phyloP scores from a whole-genome alignment of 2,888 invertebrate genomes.

The Macrostomum cliftonense region DNA sequence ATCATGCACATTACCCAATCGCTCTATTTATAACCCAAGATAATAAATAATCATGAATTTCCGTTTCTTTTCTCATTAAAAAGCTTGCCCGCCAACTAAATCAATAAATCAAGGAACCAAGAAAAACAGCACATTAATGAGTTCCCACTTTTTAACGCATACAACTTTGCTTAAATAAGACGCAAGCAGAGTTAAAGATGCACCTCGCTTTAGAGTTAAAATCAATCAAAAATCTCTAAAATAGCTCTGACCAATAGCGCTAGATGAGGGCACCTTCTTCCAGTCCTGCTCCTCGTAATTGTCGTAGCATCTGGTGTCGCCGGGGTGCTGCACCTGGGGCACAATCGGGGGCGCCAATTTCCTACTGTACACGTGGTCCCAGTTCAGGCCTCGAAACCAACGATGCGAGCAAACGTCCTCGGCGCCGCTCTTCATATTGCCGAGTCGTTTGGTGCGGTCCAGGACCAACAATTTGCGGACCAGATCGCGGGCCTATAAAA shows the following conservation, averaged over 20 bases:
- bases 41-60: too few relatives aligned
- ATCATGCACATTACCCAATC: too few relatives aligned
- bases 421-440: slow-evolving; percentile 90
- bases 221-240: slow-evolving; percentile 59
- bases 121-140: too few relatives aligned
- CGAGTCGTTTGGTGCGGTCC: slow-evolving; percentile 76
- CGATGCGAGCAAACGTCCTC: slow-evolving; percentile 85
- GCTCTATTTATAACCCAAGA: too few relatives aligned
- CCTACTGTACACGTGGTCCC: slow-evolving; percentile 65
- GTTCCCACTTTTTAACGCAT: too few relatives aligned
- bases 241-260: slow-evolving; percentile 56
- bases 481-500: slow-evolving; percentile 46
- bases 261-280: slow-evolving; percentile 58
- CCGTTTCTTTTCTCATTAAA: too few relatives aligned
- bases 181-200: too few relatives aligned
- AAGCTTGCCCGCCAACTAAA: too few relatives aligned
- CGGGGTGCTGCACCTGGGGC: slow-evolving; percentile 72
- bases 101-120: too few relatives aligned
- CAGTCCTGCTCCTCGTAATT: slow-evolving; percentile 79
- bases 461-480: slow-evolving; percentile 77
- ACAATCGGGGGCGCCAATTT: slow-evolving; percentile 69
- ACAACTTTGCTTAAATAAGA: too few relatives aligned
- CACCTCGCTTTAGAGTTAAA: too few relatives aligned
- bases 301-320: slow-evolving; percentile 85
- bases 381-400: slow-evolving; percentile 83